Evolutionary conservation across 2,113 vertebrate species (phyloP), one percentile per base, ranked within the genome.

Genomic region (Salvator merianae): DNA sequence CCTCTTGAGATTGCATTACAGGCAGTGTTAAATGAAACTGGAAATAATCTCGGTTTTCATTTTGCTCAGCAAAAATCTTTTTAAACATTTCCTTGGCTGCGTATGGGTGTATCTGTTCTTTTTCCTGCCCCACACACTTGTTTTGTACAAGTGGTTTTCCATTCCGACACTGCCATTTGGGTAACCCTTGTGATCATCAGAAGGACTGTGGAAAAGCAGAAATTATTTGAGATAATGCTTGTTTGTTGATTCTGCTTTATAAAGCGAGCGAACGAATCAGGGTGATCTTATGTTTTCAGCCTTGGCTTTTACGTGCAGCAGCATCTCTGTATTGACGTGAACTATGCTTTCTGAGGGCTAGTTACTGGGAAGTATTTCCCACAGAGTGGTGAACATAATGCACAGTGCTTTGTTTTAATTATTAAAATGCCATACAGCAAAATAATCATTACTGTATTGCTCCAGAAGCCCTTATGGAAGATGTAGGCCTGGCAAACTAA

Each of bases 381-480:
- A 0, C 30, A 85, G 80, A 86, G 80, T 38, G 38, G 83, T 83
- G 71, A 86, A 82, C 80, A 77, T 92, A 88, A 92, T 88, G 89
- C 89, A 92, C 88, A 63, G 47, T 0, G 2, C 83, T 90, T 91
- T 90, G 87, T 90, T 84, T 95, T 87, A 95, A 95, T 94, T 93
- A 94, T 93, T 94, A 93, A 94, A 93, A 90, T 79, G 88, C 87
- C 92, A 86, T 92, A 91, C 78, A 93, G 92, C 86, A 87, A 79
- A 86, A 90, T 87, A 94, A 89, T 91, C 89, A 85, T 90, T 92
- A 92, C 3, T 89, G 86, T 89, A 90, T 88, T 87, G 83, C 86
- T 91, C 86, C 89, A 83, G 86, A 85, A 93, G 90, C 92, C 90
- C 88, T 93, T 94, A 93, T 83, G 88, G 91, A 92, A 88, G 90